Percentiles rank a stretch among this genome's conserved stretches.
Conservation (phyloP, 1,140 invertebrate species). For the Grapholita molesta region DNA sequence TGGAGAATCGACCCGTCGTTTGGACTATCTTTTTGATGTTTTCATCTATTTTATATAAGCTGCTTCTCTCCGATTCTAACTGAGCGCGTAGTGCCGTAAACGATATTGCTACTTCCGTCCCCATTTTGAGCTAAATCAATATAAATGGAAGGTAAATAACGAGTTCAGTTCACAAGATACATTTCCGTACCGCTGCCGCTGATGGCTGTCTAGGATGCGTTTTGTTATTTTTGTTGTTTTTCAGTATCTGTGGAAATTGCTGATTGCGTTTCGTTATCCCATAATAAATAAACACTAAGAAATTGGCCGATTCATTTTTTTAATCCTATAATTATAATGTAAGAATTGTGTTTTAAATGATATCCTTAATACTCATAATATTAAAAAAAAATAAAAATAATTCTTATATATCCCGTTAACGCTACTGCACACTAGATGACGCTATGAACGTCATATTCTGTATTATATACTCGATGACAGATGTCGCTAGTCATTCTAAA, state of each 20-base stretch:
- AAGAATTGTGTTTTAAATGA: no score
- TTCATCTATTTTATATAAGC: conserved; percentile 74
- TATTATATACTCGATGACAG: not conserved
- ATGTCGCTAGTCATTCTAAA: not conserved
- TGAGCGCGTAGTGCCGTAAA: conserved; percentile 69
- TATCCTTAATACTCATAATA: no score
- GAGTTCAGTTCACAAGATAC: conserved; percentile 4
- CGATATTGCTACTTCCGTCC: conserved; percentile 70
- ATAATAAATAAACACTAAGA: not conserved
- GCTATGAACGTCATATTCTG: not conserved
- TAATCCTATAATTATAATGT: no score
- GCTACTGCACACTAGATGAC: conserved; percentile 26
- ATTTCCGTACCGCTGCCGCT: conserved; percentile 9
- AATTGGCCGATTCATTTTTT: not conserved
- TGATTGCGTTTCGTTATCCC: conserved; percentile 19
- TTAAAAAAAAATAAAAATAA: no score
- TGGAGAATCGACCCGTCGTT: conserved; percentile 66
- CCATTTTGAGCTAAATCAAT: conserved; percentile 52
- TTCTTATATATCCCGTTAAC: no score
- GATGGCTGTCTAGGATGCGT: conserved; percentile 11
- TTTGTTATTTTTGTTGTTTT: conserved; percentile 19
- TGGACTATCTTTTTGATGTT: conserved; percentile 75
- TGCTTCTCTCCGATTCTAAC: conserved; percentile 69
- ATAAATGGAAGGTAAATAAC: conserved; percentile 23
- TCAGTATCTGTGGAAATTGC: not conserved